A percentile compares a stretch with the other conserved stretches of the same genome.
Evolutionary conservation across 2,113 vertebrate species (phyloP).

Genomic region (Catagonus wagneri): DNA sequence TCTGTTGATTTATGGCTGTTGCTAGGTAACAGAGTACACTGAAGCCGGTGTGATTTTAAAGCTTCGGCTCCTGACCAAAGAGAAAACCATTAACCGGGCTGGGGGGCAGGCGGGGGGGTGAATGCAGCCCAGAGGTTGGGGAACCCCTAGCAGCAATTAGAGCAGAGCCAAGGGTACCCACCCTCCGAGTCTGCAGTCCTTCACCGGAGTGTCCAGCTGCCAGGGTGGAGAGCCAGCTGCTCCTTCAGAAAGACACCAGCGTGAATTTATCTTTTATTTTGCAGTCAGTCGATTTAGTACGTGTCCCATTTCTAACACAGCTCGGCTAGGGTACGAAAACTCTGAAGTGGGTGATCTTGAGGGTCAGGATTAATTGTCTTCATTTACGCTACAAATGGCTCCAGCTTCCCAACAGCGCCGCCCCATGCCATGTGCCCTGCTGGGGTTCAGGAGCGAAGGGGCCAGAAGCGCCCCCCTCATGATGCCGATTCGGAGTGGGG

Average conservation of each 20-base stretch:
- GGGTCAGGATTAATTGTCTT: not conserved
- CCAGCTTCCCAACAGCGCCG: not conserved
- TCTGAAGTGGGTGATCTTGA: fast-evolving
- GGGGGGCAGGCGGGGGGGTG: not conserved
- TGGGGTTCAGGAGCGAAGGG: fast-evolving
- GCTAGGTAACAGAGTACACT: constrained; percentile 74
- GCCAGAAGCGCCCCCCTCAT: not conserved
- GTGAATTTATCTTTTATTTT: not conserved
- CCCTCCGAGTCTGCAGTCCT: fast-evolving
- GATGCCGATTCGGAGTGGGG: not conserved
- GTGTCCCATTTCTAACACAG: not conserved
- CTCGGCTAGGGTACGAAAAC: fast-evolving
- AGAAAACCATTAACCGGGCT: not conserved
- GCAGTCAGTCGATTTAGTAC: not conserved
- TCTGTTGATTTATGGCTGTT: constrained; percentile 78
- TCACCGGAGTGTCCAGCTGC: fast-evolving
- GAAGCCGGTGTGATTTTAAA: constrained; percentile 45
- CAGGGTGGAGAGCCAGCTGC: not conserved
- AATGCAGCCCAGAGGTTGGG: not conserved
- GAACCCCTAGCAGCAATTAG: not conserved
- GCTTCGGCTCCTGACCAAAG: not conserved
- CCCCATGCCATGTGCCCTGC: not conserved
- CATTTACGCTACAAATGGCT: fast-evolving
- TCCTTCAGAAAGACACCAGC: not conserved
- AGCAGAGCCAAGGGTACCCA: not conserved